Base-by-base conservation (phyloP, 2,797 vertebrate species). In the Pipistrellus kuhlii region DNA sequence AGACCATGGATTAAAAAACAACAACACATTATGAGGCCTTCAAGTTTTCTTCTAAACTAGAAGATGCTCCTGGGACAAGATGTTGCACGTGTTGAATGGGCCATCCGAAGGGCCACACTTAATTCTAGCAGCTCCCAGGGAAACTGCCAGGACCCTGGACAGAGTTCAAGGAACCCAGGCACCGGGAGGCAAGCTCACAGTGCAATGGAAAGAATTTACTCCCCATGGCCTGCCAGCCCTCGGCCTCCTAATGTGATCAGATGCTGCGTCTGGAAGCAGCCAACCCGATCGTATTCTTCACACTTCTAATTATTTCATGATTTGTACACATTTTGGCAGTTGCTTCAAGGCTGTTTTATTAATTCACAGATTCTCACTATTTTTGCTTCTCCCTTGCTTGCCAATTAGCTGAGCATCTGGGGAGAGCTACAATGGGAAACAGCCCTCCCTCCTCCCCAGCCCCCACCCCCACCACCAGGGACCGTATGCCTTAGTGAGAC, bases 311-410 rank as follows among this genome's bases (percentile, higher is more conserved):
- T 91, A 96, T 41, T 94, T 97, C 89, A 93, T 85, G 93, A 95
- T 97, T 97, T 94, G 89, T 92, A 96, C 91, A 95, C 91, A 96
- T 93, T 95, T 93, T 85, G 95, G 94, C 8, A 4, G 82, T 87
- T 62, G 93, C 85, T 96, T 96, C 87, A 96, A 96, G 95, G 82
- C 90, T 96, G 84, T 90, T 94, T 94, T 95, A 95, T 97, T 96
- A 95, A 95, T 96, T 96, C 85, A 41, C 95, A 96, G 95, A 96
- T 95, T 97, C 96, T 94, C 87, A 91, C 93, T 91, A 94, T 93
- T 94, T 96, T 96, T 88, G 75, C 81, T 92, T 95, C 82, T 94
- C 44, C 44, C 88, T 85, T 85, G 81, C 84, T 93, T 93, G 90
- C 96, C 96, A 97, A 87, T 96, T 89, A 96, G 91, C 92, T 78